Base-by-base conservation (phyloP, 2,797 vertebrate species). In the Moxostoma hubbsi region DNA sequence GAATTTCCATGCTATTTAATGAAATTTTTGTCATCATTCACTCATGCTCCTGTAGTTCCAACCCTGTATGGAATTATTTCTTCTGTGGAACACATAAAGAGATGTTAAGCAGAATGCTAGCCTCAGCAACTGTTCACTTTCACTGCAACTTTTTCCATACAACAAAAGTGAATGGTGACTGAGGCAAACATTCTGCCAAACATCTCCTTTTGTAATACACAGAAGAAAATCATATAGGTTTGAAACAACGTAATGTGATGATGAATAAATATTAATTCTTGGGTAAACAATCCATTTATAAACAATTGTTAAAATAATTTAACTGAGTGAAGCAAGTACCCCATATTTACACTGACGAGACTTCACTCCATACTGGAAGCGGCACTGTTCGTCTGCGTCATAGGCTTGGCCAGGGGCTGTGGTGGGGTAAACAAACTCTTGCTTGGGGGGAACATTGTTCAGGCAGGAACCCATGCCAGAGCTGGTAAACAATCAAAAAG, bases 331-430 rank as follows among this genome's bases (percentile, higher is more conserved):
- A 71, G 18, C 53, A 64, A 75, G 95, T 95, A 99, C 98, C 94
- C 97, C 97, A 85, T 99, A 99, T 98, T 99, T 99, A 95, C 98
- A 99, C 91, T 99, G 98, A 88, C 97, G 97, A 81, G 98, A 99
- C 93, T 98, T 96, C 91, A 98, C 92, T 85, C 97, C 98, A 64
- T 99, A 97, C 91, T 99, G 98, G 93, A 99, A 98, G 55, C 97
- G 97, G 86, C 98, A 99, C 84, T 99, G 98, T 70, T 99, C 97
- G 0, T 99, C 98, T 0, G 98, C 98, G 1, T 99, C 96, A 1
- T 99, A 99, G 58, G 95, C 96, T 90, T 98, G 98, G 70, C 98
- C 98, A 0, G 98, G 98, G 0, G 97, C 97, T 73, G 96, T 96
- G 0, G 97, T 99, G 0, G 98, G 98, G 88, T 99, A 99, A 84